Base-by-base conservation (phyloP, 2,113 vertebrate genomes). In the Trematomus loennbergii region DNA sequence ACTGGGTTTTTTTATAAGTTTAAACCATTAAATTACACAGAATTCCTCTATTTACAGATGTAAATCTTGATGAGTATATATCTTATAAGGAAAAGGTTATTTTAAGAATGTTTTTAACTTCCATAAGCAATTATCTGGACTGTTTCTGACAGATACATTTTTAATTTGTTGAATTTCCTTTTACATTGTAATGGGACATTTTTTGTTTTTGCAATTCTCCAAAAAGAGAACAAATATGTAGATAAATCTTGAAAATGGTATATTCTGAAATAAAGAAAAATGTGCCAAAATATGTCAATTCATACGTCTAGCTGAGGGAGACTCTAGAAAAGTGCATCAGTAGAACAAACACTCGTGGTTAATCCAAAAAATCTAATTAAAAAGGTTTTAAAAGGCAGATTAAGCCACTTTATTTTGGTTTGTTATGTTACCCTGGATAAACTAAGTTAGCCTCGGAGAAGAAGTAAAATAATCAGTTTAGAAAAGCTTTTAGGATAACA, bases 41-140 rank as follows among this genome's bases (percentile, higher is more conserved):
- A 73, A 54, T n/a, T 68, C 54, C 45, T 48, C 62, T 52, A 3
- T 45, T 15, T 8, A 40, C 6, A 71, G 15, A 75, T 60, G 17
- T 45, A 18, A 16, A 75, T 13, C 17, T 68, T 12, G 36, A 66
- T 57, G 1, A 46, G 52, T 17, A 15, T 2, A 64, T 50, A 46
- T 40, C 25, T 45, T 61, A 57, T 9, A 49, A n/a, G n/a, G 1
- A 59, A 58, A n/a, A 4, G 29, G 3, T 29, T 29, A 29, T 29
- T 29, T 29, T 29, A 29, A 29, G 29, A 29, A 29, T 29, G 3
- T 29, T 3, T 40, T 40, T 40, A 40, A 40, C 5, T 40, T 8
- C 6, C 36, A 40, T 40, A 40, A 40, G 36, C 36, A 40, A 40
- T 40, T 40, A 33, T 2, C 17, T 58, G 17, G 11, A 54, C 33